phyloP scores from a whole-genome alignment of 2,113 vertebrate genomes.

The Aythya baeri region DNA sequence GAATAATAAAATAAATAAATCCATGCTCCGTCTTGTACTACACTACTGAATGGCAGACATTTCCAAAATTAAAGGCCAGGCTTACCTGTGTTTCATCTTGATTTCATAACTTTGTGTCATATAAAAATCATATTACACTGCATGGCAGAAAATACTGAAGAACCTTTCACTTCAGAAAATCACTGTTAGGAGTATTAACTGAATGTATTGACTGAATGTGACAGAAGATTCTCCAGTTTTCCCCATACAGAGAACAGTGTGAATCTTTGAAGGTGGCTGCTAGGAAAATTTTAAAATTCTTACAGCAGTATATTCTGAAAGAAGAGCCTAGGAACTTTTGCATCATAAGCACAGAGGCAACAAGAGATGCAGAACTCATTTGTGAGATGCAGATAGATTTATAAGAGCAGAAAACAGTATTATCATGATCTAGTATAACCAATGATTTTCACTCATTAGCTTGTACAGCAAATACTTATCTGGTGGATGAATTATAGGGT shows the following conservation, averaged over 20 bases:
- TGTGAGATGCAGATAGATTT: neutral
- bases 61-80: neutral
- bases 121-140: neutral
- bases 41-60: neutral
- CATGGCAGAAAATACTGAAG: neutral
- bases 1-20: no score
- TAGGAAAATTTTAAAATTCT: neutral
- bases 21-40: neutral
- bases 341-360: neutral
- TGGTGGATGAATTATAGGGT: neutral
- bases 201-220: neutral
- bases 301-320: neutral
- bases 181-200: neutral
- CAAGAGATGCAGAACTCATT: neutral
- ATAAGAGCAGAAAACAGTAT: neutral
- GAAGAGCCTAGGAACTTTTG: neutral
- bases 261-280: neutral
- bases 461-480: neutral
- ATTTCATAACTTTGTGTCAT: neutral
- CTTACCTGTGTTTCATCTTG: neutral
- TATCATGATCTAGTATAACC: neutral
- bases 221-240: neutral
- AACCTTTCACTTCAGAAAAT: neutral
- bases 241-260: rapidly evolving
- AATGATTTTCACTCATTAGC: neutral